Percentiles rank a stretch among this genome's conserved stretches.
Evolutionary conservation across 2,113 vertebrate species (phyloP).

Genomic region (Alethe diademata): DNA sequence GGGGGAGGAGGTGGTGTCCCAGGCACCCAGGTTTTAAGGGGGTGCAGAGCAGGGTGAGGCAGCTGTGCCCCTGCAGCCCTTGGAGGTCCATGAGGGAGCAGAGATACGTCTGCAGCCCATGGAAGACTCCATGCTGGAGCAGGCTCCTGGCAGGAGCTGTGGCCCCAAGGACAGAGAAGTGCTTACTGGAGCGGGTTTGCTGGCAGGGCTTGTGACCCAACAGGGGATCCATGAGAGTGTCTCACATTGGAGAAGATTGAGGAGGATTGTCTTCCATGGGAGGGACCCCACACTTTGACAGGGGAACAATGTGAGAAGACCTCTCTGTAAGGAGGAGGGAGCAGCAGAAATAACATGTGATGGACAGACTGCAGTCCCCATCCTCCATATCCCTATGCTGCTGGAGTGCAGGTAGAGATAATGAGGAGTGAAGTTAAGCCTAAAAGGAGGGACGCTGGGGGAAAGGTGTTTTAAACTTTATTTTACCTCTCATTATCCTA

Average conservation of each 20-base stretch:
- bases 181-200: not conserved
- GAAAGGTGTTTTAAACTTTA: not conserved
- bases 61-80: not conserved
- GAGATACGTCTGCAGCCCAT: too few relatives aligned
- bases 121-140: not conserved
- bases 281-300: fast-evolving
- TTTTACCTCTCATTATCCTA: not conserved
- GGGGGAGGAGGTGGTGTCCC: too few relatives aligned
- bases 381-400: fast-evolving
- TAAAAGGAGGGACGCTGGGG: not conserved
- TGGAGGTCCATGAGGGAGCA: not conserved
- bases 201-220: not conserved
- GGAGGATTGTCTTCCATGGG: not conserved
- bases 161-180: not conserved
- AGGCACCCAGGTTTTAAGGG: fast-evolving
- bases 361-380: not conserved
- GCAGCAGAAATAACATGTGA: not conserved
- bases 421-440: not conserved
- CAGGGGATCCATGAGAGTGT: not conserved
- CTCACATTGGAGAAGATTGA: not conserved
- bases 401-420: not conserved
- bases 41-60: not conserved
- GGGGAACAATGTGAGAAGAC: not conserved
- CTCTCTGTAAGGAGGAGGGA: not conserved
- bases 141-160: not conserved